Percentiles rank a stretch among this genome's conserved stretches.
phyloP scores from a whole-genome alignment of 2,113 vertebrate genomes.

The Athene noctua region DNA sequence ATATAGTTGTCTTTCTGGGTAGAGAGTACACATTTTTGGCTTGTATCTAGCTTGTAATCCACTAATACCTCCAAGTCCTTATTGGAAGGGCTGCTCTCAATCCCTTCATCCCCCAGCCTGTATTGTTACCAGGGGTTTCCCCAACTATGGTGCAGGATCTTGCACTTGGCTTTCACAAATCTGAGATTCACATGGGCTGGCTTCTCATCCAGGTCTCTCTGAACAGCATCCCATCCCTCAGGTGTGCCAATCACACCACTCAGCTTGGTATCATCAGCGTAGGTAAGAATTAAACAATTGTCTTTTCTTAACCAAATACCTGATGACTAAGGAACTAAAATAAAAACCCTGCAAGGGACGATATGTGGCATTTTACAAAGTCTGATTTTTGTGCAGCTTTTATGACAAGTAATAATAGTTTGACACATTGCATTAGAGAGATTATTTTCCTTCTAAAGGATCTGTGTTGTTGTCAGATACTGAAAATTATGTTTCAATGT shows the following conservation, averaged over 20 bases:
- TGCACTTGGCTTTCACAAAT: not conserved
- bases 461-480: not conserved
- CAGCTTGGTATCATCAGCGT: not conserved
- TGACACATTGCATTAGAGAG: not conserved
- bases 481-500: not conserved
- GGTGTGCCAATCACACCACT: not conserved
- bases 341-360: not conserved
- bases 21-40: accelerated
- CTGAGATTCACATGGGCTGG: too few species aligned
- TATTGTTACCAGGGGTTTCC: not conserved
- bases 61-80: too few species aligned
- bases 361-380: not conserved
- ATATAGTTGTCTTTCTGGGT: not conserved
- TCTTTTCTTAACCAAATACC: not conserved
- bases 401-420: not conserved
- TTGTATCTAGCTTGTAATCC: not conserved
- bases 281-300: not conserved
- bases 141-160: not conserved
- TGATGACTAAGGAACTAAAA: not conserved
- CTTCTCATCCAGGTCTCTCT: not conserved
- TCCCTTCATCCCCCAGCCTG: not conserved
- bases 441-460: not conserved
- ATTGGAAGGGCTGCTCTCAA: not conserved
- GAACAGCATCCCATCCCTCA: too few species aligned
- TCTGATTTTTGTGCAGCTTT: not conserved